phyloP scores from a whole-genome alignment of 2,888 invertebrate species.

The Alcis repandata region DNA sequence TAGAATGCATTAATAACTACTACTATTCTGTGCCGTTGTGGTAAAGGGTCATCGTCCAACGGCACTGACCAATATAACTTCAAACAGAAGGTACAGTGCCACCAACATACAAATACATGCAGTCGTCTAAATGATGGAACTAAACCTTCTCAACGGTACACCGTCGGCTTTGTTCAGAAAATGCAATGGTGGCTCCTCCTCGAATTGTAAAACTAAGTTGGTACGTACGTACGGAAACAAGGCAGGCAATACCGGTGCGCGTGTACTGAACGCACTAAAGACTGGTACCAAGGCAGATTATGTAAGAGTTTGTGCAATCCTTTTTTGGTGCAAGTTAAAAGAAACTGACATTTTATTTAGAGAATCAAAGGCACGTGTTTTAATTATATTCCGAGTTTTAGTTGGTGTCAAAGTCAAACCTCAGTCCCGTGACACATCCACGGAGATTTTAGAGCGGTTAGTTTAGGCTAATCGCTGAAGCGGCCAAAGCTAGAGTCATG shows the following conservation, averaged over 20 bases:
- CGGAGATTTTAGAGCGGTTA: no score
- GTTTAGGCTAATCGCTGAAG: no score
- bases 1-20: constrained; percentile 4
- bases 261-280: constrained; percentile 35
- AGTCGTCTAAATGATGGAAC: not conserved
- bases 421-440: no score
- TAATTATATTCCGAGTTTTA: no score
- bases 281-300: constrained; percentile 20
- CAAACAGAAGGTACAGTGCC: not conserved
- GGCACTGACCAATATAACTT: constrained; percentile 31
- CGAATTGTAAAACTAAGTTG: not conserved
- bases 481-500: no score
- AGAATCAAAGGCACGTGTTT: no score
- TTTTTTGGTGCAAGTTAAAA: constrained; percentile 15
- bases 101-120: not conserved
- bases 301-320: not conserved
- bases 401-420: no score
- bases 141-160: not conserved
- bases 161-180: not conserved
- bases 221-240: constrained; percentile 1
- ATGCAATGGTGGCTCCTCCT: not conserved
- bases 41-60: constrained; percentile 28
- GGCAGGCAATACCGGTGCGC: constrained; percentile 37
- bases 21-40: constrained; percentile 12
- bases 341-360: not conserved